Base-by-base conservation (phyloP, 30 jellyfish, hydroid and myxozoan genomes). In the Aurelia sp. region DNA sequence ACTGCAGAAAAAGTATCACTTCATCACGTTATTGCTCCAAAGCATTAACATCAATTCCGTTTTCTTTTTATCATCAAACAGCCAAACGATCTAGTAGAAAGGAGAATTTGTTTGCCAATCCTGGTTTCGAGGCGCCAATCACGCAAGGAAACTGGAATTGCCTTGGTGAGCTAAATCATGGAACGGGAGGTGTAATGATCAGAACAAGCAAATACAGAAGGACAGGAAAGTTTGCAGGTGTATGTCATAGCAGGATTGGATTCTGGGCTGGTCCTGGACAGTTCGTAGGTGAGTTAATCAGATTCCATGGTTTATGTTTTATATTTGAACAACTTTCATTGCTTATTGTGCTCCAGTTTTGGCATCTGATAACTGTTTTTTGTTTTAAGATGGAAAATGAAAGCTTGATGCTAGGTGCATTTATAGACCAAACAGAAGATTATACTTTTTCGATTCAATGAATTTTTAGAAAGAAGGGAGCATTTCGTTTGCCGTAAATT, bases 211-310 rank as follows among this genome's bases (percentile, higher is more conserved):
- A 74, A 27, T 71, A 66, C 52, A 76, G 21, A 59, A 44, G 73
- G n/a, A 35, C 81, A 55, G 97, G 97, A 13, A 64, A 74, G 16
- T 76, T 62, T 76, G 88, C 92, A 41, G 98, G 96, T 20, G 68
- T 86, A 20, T 92, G 98, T 62, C 74, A 91, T 13, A 71, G 81
- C 52, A 64, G 98, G 76, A 41, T 60, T 15, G 91, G 89, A 8
- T 62, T 16, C 77, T 83, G 82, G 80, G 98, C 95, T 66, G 98
- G 98, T 19, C 98, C 98, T 19, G 98, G 98, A 40, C 98, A 92
- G 57, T 86, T 86, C 60, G 69, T 86, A 21, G 98, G 98, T 86
- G 62, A 31, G 94, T 74, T 44, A 2, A 44, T 44, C 15, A 44
- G 55, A 9, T 9, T 44, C 17, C 55, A 5, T 44, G 55, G 55